Evolutionary conservation across 1,140 invertebrate species (phyloP).

Genomic region (Globodera rostochiensis): DNA sequence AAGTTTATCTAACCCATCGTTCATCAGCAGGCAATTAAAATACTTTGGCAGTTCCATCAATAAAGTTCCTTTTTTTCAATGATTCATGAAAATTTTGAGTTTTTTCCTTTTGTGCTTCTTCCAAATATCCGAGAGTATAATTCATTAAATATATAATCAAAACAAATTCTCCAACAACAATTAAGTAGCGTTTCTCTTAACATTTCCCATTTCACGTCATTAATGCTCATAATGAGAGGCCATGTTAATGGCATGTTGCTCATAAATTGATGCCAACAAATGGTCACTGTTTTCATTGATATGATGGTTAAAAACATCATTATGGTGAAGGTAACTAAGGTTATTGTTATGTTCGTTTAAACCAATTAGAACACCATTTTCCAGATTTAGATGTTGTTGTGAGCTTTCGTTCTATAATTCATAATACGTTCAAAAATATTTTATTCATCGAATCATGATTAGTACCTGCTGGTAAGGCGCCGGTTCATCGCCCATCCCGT

Average conservation of each 20-base stretch:
- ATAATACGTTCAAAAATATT: background rate
- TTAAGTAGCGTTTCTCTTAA: background rate
- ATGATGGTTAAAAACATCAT: background rate
- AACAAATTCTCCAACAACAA: too few relatives aligned
- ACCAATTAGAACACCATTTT: background rate
- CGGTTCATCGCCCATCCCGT: constrained; percentile 43
- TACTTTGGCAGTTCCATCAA: too few relatives aligned
- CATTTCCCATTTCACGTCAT: background rate
- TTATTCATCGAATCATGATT: background rate
- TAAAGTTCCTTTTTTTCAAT: background rate
- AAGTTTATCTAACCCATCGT: background rate
- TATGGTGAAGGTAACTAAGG: background rate
- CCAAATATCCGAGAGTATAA: background rate
- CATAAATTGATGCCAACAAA: constrained; percentile 6
- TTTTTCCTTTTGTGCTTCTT: background rate
- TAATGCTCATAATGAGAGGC: background rate
- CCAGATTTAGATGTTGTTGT: background rate
- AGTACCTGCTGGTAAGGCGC: constrained; percentile 50
- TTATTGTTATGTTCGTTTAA: background rate
- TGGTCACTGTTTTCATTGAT: constrained; percentile 15
- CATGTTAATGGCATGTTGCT: background rate
- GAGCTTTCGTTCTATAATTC: background rate
- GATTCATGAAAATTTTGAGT: background rate
- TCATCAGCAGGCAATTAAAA: too few relatives aligned
- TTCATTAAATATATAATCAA: too few relatives aligned